phyloP scores from a whole-genome alignment of 2,113 vertebrate species.

The Oncorhynchus keta region DNA sequence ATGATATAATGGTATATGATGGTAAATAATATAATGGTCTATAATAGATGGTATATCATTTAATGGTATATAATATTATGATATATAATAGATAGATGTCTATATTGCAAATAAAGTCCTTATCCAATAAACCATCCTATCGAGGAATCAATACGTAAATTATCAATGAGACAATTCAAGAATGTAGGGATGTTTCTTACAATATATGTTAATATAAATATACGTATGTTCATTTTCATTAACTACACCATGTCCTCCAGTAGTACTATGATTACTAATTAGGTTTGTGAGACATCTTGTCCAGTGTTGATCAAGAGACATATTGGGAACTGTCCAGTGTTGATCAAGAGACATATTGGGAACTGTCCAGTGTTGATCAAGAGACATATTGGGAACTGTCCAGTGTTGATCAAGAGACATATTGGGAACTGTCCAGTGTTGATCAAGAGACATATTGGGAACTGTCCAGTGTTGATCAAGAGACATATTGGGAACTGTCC shows the following conservation, averaged over 20 bases:
- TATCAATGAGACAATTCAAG: too few relatives aligned
- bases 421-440: too few relatives aligned
- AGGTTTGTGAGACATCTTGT: neutral
- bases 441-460: neutral
- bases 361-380: neutral
- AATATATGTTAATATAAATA: too few relatives aligned
- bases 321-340: too few relatives aligned
- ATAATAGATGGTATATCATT: too few relatives aligned
- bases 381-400: neutral
- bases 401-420: slow-evolving; percentile 7
- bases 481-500: neutral
- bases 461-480: slow-evolving; percentile 5
- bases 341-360: slow-evolving; percentile 6
- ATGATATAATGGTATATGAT: too few relatives aligned
- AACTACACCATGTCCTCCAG: neutral
- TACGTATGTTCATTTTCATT: neutral
- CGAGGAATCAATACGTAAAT: too few relatives aligned
- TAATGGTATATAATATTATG: too few relatives aligned
- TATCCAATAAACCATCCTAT: neutral
- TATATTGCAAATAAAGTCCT: neutral
- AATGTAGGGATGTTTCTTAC: too few relatives aligned
- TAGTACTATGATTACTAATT: neutral
- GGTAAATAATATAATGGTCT: too few relatives aligned
- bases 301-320: neutral
- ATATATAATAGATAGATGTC: neutral